A percentile compares a stretch with the other conserved stretches of the same genome.
These are phyloP conservation scores for Sitta europaea DNA, from an alignment of 2,113 vertebrate species.

Conservation along the genomic window DNA sequence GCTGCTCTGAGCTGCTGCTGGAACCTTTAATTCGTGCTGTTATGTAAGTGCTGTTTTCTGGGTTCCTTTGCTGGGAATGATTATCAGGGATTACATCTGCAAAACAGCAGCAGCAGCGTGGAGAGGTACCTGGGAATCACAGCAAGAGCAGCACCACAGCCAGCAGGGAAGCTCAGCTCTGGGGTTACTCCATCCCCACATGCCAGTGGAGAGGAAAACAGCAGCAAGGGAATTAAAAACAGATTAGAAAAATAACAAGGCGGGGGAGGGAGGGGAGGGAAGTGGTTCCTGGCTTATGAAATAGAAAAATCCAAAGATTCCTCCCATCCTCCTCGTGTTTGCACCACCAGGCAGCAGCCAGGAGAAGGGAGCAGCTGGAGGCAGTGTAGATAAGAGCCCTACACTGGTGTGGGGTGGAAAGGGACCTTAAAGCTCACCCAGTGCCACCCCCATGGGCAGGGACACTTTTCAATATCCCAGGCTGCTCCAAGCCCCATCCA, in stretches of 20 bases:
- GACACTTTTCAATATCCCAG: accelerated
- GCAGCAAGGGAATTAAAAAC: not conserved
- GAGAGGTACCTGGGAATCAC: not conserved
- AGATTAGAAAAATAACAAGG: not conserved
- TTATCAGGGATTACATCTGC: not conserved
- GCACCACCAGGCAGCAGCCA: not conserved
- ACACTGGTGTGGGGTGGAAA: not conserved
- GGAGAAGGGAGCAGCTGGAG: not conserved
- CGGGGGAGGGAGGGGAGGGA: not conserved
- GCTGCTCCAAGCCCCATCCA: accelerated
- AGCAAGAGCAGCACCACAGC: not conserved
- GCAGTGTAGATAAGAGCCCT: not conserved
- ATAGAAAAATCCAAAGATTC: not conserved
- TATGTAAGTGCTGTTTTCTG: not conserved
- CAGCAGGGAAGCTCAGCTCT: not conserved
- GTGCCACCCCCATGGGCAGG: accelerated
- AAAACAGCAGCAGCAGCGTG: accelerated
- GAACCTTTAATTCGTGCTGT: not conserved
- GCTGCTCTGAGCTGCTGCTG: not conserved
- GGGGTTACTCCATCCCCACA: not conserved
- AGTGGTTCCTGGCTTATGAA: not conserved
- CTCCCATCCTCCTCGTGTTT: not conserved
- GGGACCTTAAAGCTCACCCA: not conserved
- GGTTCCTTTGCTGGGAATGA: not conserved
- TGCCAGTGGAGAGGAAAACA: not conserved